A percentile compares a stretch with the other conserved stretches of the same genome.
Conservation (phyloP, 2,113 vertebrate genomes). For the Dipodomys stephensi region DNA sequence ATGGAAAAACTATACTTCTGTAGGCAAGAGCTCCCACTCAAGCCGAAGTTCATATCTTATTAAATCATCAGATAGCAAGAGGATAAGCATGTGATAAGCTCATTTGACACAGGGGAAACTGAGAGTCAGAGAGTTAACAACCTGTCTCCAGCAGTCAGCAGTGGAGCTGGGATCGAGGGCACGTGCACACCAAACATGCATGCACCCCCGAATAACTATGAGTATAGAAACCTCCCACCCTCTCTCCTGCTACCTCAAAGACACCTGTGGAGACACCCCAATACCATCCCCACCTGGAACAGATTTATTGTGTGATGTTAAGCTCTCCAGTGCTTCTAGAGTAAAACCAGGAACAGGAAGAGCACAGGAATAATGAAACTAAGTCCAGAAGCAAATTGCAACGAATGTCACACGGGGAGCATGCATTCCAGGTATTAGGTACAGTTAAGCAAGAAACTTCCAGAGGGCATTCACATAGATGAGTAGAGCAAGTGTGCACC, state of each 20-base stretch:
- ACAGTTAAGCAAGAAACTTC: neutral
- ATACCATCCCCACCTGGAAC: neutral
- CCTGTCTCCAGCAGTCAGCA: too few relatives aligned
- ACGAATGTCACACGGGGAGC: neutral
- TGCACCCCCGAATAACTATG: neutral
- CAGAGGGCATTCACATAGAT: neutral
- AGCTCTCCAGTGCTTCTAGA: neutral
- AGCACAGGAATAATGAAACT: conserved; percentile 4
- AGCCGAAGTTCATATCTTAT: neutral
- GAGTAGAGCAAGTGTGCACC: neutral
- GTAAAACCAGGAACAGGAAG: conserved; percentile 27
- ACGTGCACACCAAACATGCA: neutral
- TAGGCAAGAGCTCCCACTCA: neutral
- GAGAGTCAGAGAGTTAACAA: neutral
- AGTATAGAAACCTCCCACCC: neutral
- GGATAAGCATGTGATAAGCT: too few relatives aligned
- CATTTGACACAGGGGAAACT: neutral
- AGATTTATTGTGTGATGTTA: neutral
- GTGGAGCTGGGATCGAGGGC: neutral
- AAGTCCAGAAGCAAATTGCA: neutral
- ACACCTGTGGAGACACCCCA: too few relatives aligned
- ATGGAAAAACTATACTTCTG: neutral
- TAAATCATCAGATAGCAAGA: neutral
- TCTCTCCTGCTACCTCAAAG: neutral
- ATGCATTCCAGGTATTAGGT: neutral